Conservation (phyloP, 2,797 vertebrate genomes). For the Onychomys arenicola region DNA sequence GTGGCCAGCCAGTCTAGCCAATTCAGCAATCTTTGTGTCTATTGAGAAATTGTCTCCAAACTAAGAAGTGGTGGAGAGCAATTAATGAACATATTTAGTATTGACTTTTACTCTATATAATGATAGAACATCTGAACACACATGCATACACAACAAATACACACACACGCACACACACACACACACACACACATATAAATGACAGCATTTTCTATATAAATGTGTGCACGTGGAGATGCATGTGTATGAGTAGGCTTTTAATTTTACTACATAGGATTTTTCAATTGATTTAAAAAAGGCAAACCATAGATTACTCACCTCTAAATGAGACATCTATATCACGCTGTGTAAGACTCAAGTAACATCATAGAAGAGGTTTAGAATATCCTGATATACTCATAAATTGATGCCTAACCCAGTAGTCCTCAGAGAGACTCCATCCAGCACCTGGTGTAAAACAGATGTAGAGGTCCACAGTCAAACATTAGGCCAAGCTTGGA, state of each 20-base stretch:
- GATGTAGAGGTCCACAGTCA: neutral
- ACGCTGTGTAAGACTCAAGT: neutral
- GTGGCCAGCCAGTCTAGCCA: neutral
- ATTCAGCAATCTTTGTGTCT: too few relatives aligned
- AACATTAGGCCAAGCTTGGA: neutral
- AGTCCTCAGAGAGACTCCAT: neutral
- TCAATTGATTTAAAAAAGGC: neutral
- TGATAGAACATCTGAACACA: too few relatives aligned
- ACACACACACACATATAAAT: neutral
- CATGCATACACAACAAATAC: neutral
- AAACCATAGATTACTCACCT: neutral
- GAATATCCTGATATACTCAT: neutral
- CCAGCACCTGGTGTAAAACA: neutral
- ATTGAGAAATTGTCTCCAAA: neutral
- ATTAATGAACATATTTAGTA: neutral
- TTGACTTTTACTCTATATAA: neutral
- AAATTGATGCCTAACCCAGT: neutral
- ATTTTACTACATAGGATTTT: neutral
- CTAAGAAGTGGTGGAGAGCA: neutral
- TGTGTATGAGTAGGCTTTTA: neutral
- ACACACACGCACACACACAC: too few relatives aligned
- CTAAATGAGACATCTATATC: neutral
- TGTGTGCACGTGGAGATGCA: too few relatives aligned
- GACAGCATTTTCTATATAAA: neutral
- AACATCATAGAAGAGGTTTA: neutral